These are phyloP conservation scores for Hoplodrina ambigua DNA, from an alignment of 2,888 invertebrate genomes.

Conservation along the genomic window DNA sequence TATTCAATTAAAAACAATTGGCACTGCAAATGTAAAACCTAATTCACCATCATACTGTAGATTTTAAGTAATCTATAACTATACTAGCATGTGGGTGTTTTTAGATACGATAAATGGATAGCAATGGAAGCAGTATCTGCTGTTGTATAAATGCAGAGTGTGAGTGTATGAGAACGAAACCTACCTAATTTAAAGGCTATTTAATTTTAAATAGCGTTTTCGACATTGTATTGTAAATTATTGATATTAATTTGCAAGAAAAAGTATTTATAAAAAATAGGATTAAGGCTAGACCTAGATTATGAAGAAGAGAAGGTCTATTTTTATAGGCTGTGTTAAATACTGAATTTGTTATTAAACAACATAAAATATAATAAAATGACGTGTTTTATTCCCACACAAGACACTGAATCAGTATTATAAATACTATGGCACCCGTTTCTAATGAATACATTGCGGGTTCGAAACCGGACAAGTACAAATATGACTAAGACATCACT, in stretches of 20 bases:
- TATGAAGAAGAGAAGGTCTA: conserved; percentile 61
- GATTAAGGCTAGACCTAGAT: conserved; percentile 41
- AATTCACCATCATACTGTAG: too few species aligned
- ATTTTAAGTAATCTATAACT: too few species aligned
- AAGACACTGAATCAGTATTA: not conserved
- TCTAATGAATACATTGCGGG: too few species aligned
- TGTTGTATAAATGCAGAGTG: conserved; percentile 28
- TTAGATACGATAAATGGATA: too few species aligned
- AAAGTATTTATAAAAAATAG: conserved; percentile 39
- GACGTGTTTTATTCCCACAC: conserved; percentile 33
- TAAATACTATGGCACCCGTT: too few species aligned
- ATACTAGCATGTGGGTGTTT: too few species aligned
- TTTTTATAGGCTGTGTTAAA: conserved; percentile 83
- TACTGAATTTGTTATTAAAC: conserved; percentile 56
- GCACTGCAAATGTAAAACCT: too few species aligned
- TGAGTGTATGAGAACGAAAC: conserved; percentile 39
- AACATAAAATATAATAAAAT: conserved; percentile 11
- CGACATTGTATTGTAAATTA: conserved; percentile 25
- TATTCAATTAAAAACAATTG: too few species aligned
- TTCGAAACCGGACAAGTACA: too few species aligned
- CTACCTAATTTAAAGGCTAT: conserved; percentile 47
- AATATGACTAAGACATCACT: too few species aligned
- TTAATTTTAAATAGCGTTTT: conserved; percentile 44
- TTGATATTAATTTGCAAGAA: conserved; percentile 31
- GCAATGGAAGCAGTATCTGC: too few species aligned